phyloP scores from a whole-genome alignment of 2,113 vertebrate species.

The Leptosomus discolor region DNA sequence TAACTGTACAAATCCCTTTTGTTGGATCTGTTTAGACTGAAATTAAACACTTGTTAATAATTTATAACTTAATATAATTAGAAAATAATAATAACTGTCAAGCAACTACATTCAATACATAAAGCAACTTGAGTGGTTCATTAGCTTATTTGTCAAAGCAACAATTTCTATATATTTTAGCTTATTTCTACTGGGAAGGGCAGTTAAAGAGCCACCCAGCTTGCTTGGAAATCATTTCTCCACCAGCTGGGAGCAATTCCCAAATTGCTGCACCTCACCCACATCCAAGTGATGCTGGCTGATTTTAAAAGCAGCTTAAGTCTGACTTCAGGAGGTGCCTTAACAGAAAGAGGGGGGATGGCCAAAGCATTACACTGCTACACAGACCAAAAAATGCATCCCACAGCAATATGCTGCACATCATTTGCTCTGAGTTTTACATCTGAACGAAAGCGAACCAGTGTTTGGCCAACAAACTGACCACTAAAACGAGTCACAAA shows the following conservation, averaged over 20 bases:
- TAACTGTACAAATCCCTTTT: slow-evolving; percentile 57
- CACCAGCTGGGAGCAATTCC: slow-evolving; percentile 49
- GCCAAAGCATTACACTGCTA: neutral
- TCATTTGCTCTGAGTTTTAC: neutral
- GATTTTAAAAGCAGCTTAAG: neutral
- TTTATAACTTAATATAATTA: slow-evolving; percentile 74
- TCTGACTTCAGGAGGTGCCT: slow-evolving; percentile 14
- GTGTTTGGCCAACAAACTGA: neutral
- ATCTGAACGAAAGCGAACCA: neutral
- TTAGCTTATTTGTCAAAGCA: slow-evolving; percentile 60
- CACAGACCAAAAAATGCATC: neutral
- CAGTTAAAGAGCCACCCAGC: slow-evolving; percentile 35
- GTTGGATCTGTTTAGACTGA: slow-evolving; percentile 74
- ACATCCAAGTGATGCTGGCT: slow-evolving; percentile 5
- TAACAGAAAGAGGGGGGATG: neutral
- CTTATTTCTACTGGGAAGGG: slow-evolving; percentile 32
- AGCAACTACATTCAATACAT: slow-evolving; percentile 35
- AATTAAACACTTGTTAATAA: slow-evolving; percentile 79
- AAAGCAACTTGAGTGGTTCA: slow-evolving; percentile 67
- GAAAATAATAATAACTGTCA: slow-evolving; percentile 73
- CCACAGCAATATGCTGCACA: neutral
- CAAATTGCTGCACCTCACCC: slow-evolving; percentile 39
- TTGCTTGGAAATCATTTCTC: slow-evolving; percentile 21
- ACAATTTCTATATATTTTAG: slow-evolving; percentile 28
- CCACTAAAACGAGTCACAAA: neutral